These are phyloP conservation scores for Aphyosemion australe DNA, from an alignment of 2,113 vertebrate species.

Conservation along the genomic window DNA sequence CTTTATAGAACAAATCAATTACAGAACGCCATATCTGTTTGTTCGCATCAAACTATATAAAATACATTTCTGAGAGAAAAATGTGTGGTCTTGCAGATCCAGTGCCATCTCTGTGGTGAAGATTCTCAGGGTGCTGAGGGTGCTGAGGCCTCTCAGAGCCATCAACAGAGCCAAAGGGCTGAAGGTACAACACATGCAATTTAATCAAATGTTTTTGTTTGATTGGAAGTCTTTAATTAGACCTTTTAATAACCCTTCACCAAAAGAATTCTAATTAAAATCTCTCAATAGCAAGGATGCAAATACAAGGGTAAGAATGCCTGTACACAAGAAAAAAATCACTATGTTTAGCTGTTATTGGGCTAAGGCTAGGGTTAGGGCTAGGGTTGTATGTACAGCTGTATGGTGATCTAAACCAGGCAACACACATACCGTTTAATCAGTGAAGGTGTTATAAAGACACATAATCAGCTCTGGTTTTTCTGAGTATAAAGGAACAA, in stretches of 20 bases:
- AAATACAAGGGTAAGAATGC: too few species aligned
- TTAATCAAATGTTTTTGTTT: background rate
- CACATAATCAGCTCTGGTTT: background rate
- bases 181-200: conserved; percentile 82
- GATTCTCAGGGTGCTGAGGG: conserved; percentile 95
- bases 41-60: background rate
- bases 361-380: too few species aligned
- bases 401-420: background rate
- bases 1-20: background rate
- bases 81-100: conserved; percentile 79
- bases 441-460: background rate
- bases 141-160: conserved; percentile 93
- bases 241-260: too few species aligned
- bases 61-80: background rate
- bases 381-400: background rate
- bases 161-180: conserved; percentile 96
- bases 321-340: too few species aligned
- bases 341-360: too few species aligned
- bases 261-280: too few species aligned
- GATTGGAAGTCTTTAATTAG: background rate
- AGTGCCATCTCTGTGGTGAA: conserved; percentile 98
- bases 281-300: too few species aligned
- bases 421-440: background rate
- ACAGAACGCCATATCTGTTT: background rate
- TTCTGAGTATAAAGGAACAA: background rate